These are phyloP conservation scores for Polypedilum pembai DNA, from an alignment of 1,140 invertebrate genomes.

Conservation along the genomic window DNA sequence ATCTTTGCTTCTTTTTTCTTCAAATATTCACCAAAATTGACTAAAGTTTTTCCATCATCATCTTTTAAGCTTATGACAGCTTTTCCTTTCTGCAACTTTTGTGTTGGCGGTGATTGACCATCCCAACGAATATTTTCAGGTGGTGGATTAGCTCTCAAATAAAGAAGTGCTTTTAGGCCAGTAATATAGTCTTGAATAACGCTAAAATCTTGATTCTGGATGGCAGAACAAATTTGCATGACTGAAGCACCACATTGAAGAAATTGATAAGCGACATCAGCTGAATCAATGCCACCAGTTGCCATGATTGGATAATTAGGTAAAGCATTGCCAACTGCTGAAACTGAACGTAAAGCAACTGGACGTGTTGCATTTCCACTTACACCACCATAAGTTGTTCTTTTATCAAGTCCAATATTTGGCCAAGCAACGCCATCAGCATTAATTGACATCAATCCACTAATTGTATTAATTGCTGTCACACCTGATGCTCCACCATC, in stretches of 20 bases:
- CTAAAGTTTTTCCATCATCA: slow-evolving; percentile 61
- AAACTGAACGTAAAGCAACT: slow-evolving; percentile 82
- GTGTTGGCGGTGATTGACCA: slow-evolving; percentile 86
- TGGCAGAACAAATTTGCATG: slow-evolving; percentile 88
- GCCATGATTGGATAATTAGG: slow-evolving; percentile 89
- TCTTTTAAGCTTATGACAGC: slow-evolving; percentile 59
- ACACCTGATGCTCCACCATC: slow-evolving; percentile 78
- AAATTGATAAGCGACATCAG: slow-evolving; percentile 88
- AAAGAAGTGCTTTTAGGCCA: slow-evolving; percentile 83
- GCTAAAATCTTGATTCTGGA: slow-evolving; percentile 98
- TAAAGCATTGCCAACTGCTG: slow-evolving; percentile 70
- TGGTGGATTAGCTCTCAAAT: slow-evolving; percentile 58
- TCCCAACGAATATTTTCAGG: slow-evolving; percentile 68
- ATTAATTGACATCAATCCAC: slow-evolving; percentile 81
- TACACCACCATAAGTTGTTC: slow-evolving; percentile 93
- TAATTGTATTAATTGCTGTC: slow-evolving; percentile 95
- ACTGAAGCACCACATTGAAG: slow-evolving; percentile 83
- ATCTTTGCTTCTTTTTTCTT: slow-evolving; percentile 62
- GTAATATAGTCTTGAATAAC: slow-evolving; percentile 88
- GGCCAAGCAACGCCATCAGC: slow-evolving; percentile 83
- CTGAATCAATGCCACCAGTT: slow-evolving; percentile 94
- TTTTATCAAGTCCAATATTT: slow-evolving; percentile 66
- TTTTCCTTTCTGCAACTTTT: slow-evolving; percentile 89
- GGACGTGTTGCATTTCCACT: slow-evolving; percentile 94
- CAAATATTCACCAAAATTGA: slow-evolving; percentile 85